phyloP scores from a whole-genome alignment of 2,113 vertebrate species.

The Rhabdornis inornatus region DNA sequence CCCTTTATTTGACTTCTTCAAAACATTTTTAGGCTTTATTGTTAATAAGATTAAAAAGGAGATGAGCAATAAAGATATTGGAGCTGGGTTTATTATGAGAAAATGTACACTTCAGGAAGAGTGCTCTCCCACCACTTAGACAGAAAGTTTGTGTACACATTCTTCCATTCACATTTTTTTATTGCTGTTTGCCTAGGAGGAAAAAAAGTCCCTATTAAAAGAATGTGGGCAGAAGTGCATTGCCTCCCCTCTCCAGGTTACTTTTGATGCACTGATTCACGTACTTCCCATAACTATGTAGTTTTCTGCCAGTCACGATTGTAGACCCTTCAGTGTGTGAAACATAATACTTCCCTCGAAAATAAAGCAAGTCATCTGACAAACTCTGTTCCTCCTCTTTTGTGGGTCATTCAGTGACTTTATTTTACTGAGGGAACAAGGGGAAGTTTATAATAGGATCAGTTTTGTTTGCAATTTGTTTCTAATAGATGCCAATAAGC shows the following conservation, averaged over 20 bases:
- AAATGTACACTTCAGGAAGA: constrained; percentile 71
- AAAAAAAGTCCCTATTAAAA: constrained; percentile 62
- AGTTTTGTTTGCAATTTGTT: constrained; percentile 93
- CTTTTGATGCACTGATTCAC: constrained; percentile 10
- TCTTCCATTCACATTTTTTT: constrained; percentile 79
- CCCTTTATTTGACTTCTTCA: constrained; percentile 66
- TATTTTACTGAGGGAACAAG: constrained; percentile 70
- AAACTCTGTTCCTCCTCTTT: constrained; percentile 58
- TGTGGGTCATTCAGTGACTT: constrained; percentile 64
- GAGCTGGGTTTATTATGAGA: constrained; percentile 74
- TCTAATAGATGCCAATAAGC: constrained; percentile 93
- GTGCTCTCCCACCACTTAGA: constrained; percentile 74
- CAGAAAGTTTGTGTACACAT: constrained; percentile 75
- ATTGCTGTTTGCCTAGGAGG: constrained; percentile 80
- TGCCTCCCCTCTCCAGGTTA: constrained; percentile 35
- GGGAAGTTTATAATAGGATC: constrained; percentile 87
- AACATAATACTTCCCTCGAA: constrained; percentile 67
- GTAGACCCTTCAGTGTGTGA: constrained; percentile 44
- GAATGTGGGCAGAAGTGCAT: constrained; percentile 65
- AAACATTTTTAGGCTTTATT: constrained; percentile 71
- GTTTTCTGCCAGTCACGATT: constrained; percentile 51
- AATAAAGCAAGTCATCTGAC: constrained; percentile 68
- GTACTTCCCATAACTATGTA: constrained; percentile 23
- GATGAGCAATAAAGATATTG: constrained; percentile 81
- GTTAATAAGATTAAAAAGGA: constrained; percentile 78